Base-by-base conservation (phyloP, 2,888 invertebrate species). In the Anoplius nigerrimus region DNA sequence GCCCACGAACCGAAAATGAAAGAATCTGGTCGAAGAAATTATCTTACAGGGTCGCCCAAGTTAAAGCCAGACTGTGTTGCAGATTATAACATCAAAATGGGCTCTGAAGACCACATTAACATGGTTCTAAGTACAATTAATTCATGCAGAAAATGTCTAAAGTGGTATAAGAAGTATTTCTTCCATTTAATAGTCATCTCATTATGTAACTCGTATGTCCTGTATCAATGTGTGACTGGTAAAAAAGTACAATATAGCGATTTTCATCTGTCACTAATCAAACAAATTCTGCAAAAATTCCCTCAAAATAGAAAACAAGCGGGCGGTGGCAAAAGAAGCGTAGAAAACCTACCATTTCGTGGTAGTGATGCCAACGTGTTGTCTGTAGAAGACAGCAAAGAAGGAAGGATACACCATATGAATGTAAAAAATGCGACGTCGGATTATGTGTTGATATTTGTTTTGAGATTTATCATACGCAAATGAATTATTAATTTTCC, bases 81-180 rank as follows among this genome's bases (percentile, higher is more conserved):
- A 53, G 61, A 61, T 53, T 61, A 61, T 53, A 61, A 61, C 53
- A 43, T 42, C 53, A 53, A 53, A 53, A 53, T 61, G 61, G 61
- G 61, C 51, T 52, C 53, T 24, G 57, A 64, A 3, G 52, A 57
- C 34, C 3, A 57, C n/a, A n/a, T n/a, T n/a, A n/a, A n/a, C n/a
- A n/a, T n/a, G n/a, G n/a, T n/a, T 62, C 0, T 42, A n/a, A 63
- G 52, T 15, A 52, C 63, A 43, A 0, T 62, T 2, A 42, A 56
- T 62, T n/a, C n/a, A n/a, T n/a, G n/a, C n/a, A n/a, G 63, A 51
- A 63, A 51, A 63, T 24, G 42, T 63, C 16, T 63, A 57, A 63
- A 63, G 18, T 63, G 52, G 45, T 63, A 63, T 16, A 63, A 63
- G 3, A 34, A 59, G 13, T 54, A 3, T 21, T 48, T 59, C 42